Evolutionary conservation across 2,113 vertebrate genomes (phyloP).

Genomic region (Scomber scombrus): DNA sequence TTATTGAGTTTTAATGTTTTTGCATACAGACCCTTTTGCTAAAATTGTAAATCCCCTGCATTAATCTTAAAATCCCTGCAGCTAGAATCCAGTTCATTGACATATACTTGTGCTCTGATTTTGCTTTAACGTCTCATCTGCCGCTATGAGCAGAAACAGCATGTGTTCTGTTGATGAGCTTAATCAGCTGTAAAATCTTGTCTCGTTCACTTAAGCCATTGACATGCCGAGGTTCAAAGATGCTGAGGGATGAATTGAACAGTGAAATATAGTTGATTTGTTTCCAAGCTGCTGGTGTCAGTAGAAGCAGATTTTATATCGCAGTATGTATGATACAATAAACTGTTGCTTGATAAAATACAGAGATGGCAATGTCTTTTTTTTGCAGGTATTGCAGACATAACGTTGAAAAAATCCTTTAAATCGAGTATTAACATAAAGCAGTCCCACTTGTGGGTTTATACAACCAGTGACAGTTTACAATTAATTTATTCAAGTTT

Average conservation of each 20-base stretch:
- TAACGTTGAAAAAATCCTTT: neutral
- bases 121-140: slow-evolving; percentile 26
- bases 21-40: neutral
- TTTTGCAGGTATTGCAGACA: too few relatives aligned
- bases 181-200: slow-evolving; percentile 31
- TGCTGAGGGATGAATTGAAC: neutral
- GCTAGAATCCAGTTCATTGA: neutral
- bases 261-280: neutral
- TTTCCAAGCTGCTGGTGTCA: neutral
- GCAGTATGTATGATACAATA: neutral
- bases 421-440: neutral
- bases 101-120: slow-evolving; percentile 7
- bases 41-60: neutral
- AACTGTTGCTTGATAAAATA: neutral
- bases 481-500: too few relatives aligned
- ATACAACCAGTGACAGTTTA: neutral
- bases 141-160: neutral
- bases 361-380: too few relatives aligned
- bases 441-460: neutral
- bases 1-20: neutral
- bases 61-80: slow-evolving; percentile 6
- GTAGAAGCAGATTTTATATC: neutral
- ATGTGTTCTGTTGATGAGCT: slow-evolving; percentile 23
- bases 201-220: slow-evolving; percentile 27
- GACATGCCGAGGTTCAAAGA: neutral